Evolutionary conservation across 2,888 invertebrate species (phyloP).

Genomic region (Agapetus fuscipes): DNA sequence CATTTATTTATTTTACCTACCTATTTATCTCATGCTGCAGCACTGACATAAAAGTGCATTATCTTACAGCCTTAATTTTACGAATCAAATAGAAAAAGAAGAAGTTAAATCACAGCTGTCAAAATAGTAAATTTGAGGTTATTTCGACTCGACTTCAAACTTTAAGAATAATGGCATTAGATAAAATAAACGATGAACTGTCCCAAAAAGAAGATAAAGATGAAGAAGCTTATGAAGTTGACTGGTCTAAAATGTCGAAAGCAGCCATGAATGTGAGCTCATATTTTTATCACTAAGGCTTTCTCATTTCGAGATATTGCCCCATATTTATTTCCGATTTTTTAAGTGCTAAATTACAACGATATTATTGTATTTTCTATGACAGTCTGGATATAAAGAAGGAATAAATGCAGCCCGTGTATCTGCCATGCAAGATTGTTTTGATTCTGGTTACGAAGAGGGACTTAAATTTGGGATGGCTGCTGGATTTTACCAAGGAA

Average conservation of each 20-base stretch:
- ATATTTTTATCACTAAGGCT: no score
- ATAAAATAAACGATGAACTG: constrained; percentile 1
- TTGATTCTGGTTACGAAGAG: constrained; percentile 58
- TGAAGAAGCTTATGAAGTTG: constrained; percentile 13
- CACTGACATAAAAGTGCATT: no score
- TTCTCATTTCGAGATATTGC: background rate
- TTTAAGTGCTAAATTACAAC: no score
- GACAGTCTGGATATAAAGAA: constrained; percentile 56
- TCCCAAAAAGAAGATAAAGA: no score
- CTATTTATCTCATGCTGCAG: no score
- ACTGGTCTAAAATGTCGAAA: constrained; percentile 21
- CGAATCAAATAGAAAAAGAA: no score
- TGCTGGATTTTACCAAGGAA: constrained; percentile 43
- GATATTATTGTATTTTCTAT: constrained; percentile 12
- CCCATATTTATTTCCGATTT: no score
- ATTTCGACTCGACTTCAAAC: no score
- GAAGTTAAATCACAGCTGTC: no score
- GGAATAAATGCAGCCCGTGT: constrained; percentile 56
- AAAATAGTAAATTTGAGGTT: no score
- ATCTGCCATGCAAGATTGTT: constrained; percentile 55
- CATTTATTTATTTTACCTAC: no score
- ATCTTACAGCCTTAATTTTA: no score
- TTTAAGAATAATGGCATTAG: background rate
- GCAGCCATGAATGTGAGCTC: constrained; percentile 21
- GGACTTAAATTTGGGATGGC: constrained; percentile 53